Percentiles rank a stretch among this genome's conserved stretches.
These are phyloP conservation scores for Teleiodes luculella DNA, from an alignment of 2,888 invertebrate genomes.

Conservation along the genomic window DNA sequence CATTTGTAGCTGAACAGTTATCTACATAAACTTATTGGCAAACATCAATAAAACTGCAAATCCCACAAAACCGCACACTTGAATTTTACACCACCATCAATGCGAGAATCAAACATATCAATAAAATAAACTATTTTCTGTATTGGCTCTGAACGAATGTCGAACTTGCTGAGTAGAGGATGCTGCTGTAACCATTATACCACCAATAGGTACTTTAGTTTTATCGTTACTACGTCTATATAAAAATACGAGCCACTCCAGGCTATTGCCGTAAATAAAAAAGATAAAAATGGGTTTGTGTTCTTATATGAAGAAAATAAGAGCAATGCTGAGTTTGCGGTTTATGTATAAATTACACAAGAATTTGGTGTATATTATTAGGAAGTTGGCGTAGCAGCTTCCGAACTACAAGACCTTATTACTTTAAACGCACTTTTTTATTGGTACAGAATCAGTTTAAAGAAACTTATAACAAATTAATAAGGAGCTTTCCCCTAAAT, in stretches of 20 bases:
- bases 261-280: neutral
- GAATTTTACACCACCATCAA: neutral
- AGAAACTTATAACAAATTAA: too few species aligned
- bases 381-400: too few species aligned
- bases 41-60: neutral
- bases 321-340: neutral
- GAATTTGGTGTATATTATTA: too few species aligned
- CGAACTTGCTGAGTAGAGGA: neutral
- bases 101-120: neutral
- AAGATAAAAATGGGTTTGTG: neutral
- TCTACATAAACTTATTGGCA: too few species aligned
- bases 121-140: neutral
- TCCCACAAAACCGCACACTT: neutral
- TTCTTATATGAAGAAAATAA: neutral
- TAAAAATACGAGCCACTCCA: slow-evolving; percentile 9
- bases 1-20: too few species aligned
- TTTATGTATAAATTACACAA: neutral
- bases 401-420: too few species aligned
- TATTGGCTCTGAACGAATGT: neutral
- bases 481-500: too few species aligned
- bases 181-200: neutral
- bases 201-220: slow-evolving; percentile 11
- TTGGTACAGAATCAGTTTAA: too few species aligned
- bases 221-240: slow-evolving; percentile 15
- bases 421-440: too few species aligned